These are phyloP conservation scores for Zaprionus camerounensis DNA, from an alignment of 1,140 invertebrate species.

Conservation along the genomic window DNA sequence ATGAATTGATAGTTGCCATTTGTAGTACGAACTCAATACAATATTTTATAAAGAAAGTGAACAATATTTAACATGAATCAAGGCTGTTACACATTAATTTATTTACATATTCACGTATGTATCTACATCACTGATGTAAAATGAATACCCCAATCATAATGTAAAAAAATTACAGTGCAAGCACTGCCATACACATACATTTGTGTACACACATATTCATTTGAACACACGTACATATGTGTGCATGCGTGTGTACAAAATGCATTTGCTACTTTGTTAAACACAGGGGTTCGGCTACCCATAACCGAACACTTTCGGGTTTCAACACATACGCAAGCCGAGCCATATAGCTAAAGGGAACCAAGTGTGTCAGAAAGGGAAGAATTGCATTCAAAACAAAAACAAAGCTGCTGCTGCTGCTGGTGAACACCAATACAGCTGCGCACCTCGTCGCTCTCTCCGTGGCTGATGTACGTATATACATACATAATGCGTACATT, in stretches of 20 bases:
- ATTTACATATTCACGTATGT: conserved; percentile 10
- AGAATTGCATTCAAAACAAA: conserved; percentile 51
- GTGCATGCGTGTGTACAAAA: conserved; percentile 22
- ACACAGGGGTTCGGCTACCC: conserved; percentile 44
- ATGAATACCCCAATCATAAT: conserved; percentile 35
- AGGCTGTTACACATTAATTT: conserved; percentile 21
- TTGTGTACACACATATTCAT: conserved; percentile 10
- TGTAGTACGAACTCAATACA: conserved; percentile 17
- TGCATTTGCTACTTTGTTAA: conserved; percentile 29
- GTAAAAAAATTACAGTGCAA: conserved; percentile 22
- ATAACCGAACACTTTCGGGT: conserved; percentile 34
- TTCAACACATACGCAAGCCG: conserved; percentile 23
- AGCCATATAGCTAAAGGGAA: conserved; percentile 17
- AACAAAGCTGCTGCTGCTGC: conserved; percentile 43
- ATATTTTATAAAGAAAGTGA: not conserved
- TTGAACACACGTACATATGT: conserved; percentile 5
- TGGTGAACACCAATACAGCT: conserved; percentile 42
- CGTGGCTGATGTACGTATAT: conserved; percentile 43
- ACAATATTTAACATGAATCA: not conserved
- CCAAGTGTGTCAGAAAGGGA: conserved; percentile 42
- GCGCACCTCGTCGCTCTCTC: conserved; percentile 27
- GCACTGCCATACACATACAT: conserved; percentile 18
- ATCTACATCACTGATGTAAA: conserved; percentile 39
- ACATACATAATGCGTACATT: conserved; percentile 10
- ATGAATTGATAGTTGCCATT: conserved; percentile 12